Base-by-base conservation (phyloP, 2,797 vertebrate genomes). In the Pseudopleuronectes americanus region DNA sequence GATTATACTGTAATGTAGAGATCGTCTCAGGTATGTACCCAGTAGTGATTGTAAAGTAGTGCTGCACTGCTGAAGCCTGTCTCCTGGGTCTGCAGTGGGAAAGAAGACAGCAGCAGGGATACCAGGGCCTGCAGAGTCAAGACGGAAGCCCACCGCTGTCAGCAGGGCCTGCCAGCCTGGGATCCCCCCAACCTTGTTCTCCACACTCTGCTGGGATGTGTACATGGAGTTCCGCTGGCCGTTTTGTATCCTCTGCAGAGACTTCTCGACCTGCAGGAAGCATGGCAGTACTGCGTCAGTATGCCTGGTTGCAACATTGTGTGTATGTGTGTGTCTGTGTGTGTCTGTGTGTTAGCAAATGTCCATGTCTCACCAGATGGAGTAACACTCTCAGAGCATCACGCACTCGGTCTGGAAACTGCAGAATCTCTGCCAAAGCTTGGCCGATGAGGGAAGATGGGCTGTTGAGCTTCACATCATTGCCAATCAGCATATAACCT, bases 221-320 rank as follows among this genome's bases (percentile, higher is more conserved):
- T 99, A 99, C 98, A 99, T 99, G 85, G 98, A 98, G 58, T 99
- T 99, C 72, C 96, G 96, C 91, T 99, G 98, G 71, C 98, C 97
- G 0, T 97, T 98, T 94, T 99, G 98, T 88, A 99, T 99, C 74
- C 98, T 95, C 94, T 99, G 98, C 79, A 99, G 88, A 2, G 98
- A 99, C 84, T 99, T 99, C 91, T 99, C 98, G 92, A 99, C 97
- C 98, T 99, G 89, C 7, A 72, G 54, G 10, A 8, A 28, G 9
- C 41, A 26, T 26, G 33, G 45, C 52, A 45, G 26, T 19, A 56
- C 33, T 17, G 28, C 2, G 49, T 76, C n/a, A 71, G 66, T 55
- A 23, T 24, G 28, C 12, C 33, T n/a, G 6, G n/a, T 49, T 48
- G 22, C 28, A 21, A 62, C 16, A 22, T 28, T 62, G 24, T 45